Evolutionary conservation across 1,140 invertebrate species (phyloP), one percentile per base, ranked within the genome.

Genomic region (Metopolophium dirhodum): DNA sequence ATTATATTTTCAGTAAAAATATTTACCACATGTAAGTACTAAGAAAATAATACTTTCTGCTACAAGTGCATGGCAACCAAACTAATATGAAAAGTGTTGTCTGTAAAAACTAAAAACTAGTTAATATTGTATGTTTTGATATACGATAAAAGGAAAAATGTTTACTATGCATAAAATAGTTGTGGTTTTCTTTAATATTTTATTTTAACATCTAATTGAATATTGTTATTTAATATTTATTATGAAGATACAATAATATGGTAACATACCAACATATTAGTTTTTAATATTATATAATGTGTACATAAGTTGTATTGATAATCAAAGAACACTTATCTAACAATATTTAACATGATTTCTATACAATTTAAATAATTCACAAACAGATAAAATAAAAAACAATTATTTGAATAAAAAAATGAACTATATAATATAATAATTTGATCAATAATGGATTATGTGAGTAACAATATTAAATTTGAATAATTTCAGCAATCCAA

Each of bases 321-420:
- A 54, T 89, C 14, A 41, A 37, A 57, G 9, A 57, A 57, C 23
- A 57, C 18, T 26, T 35, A 20, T 7, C 35, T 54, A 89, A 89
- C 20, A 89, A 89, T 89, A 26, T 89, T 54, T 89, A 89, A 89
- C 7, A 88, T 88, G 22, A 14, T 37, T n/a, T 89, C 88, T 89
- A 89, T 89, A 89, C 51, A 89, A 57, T 89, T 57, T 14, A 57
- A 41, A 89, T 89, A 89, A 89, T 54, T 86, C 86, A 88, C 86
- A 57, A 88, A 88, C 86, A n/a, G 45, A 51, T 88, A 51, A 54
- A 89, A 89, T 54, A 89, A 37, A 88, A 54, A 89, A 41, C 23
- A 89, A 89, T 89, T 35, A 89, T 54, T 54, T 54, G n/a, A 35
- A 54, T 89, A 54, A 51, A 89, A 51, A 51, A 51, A 30, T n/a